phyloP scores from a whole-genome alignment of 2,797 vertebrate species.

The Poecile montanus region DNA sequence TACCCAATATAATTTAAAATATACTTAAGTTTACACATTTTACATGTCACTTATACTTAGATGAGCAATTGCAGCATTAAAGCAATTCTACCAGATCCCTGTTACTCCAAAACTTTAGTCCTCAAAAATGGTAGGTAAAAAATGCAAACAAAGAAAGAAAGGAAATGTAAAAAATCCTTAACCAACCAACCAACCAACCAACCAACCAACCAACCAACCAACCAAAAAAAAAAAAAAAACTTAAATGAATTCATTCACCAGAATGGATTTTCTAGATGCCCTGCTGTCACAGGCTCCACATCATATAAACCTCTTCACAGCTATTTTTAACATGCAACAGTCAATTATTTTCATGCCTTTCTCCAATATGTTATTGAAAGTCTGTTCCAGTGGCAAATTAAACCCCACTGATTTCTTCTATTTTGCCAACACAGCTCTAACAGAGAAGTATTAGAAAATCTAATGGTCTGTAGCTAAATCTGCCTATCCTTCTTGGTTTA shows the following conservation, averaged over 20 bases:
- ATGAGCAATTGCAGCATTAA: background rate
- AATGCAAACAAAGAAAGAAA: background rate
- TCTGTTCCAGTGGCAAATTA: background rate
- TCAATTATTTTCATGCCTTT: background rate
- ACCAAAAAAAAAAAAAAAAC: background rate
- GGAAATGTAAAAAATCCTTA: background rate
- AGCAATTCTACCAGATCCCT: background rate
- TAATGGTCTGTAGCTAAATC: background rate
- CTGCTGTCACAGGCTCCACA: background rate
- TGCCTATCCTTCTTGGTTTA: background rate
- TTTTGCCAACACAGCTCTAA: slow-evolving; percentile 27
- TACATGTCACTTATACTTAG: background rate
- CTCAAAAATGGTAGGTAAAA: background rate
- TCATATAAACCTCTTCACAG: background rate
- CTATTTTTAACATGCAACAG: slow-evolving; percentile 22
- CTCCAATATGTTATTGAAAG: background rate
- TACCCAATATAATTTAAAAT: background rate
- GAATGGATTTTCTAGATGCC: background rate
- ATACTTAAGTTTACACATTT: background rate
- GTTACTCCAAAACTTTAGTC: background rate
- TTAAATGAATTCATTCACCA: background rate
- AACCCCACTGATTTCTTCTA: slow-evolving; percentile 11
- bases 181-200: background rate
- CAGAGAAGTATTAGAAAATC: background rate
- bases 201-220: background rate